phyloP scores from a whole-genome alignment of 2,888 invertebrate species.

The Drosophila incognita region DNA sequence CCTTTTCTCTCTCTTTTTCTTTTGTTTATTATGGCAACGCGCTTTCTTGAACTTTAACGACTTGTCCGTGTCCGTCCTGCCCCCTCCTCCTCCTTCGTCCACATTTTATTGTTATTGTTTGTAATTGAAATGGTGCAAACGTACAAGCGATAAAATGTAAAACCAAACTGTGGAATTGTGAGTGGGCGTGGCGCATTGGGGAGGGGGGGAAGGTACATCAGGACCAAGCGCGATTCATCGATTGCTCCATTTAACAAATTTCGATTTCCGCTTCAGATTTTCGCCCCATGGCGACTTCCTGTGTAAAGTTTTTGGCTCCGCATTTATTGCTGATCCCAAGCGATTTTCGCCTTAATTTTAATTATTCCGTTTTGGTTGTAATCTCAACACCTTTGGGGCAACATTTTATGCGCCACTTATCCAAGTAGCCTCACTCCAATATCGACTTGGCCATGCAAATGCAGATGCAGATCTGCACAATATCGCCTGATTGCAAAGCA shows the following conservation, averaged over 20 bases:
- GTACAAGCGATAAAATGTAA: constrained; percentile 82
- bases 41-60: constrained; percentile 66
- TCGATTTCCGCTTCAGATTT: constrained; percentile 80
- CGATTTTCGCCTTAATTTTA: constrained; percentile 60
- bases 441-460: not conserved
- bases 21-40: constrained; percentile 41
- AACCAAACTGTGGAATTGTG: constrained; percentile 57
- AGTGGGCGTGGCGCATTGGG: constrained; percentile 3
- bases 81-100: constrained; percentile 19
- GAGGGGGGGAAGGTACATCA: constrained; percentile 13
- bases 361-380: constrained; percentile 58
- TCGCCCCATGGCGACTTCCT: constrained; percentile 64
- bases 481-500: constrained; percentile 11
- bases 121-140: constrained; percentile 82
- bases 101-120: constrained; percentile 80
- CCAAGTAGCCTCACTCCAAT: not conserved
- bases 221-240: constrained; percentile 64
- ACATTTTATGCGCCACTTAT: constrained; percentile 36
- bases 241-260: constrained; percentile 83
- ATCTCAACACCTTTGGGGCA: constrained; percentile 38
- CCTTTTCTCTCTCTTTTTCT: not conserved
- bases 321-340: constrained; percentile 65
- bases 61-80: constrained; percentile 24
- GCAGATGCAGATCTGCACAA: constrained; percentile 5
- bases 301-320: constrained; percentile 53